A percentile compares a stretch with the other conserved stretches of the same genome.
Evolutionary conservation across 1,140 invertebrate genomes (phyloP).

Genomic region (Eurosta solidaginis): DNA sequence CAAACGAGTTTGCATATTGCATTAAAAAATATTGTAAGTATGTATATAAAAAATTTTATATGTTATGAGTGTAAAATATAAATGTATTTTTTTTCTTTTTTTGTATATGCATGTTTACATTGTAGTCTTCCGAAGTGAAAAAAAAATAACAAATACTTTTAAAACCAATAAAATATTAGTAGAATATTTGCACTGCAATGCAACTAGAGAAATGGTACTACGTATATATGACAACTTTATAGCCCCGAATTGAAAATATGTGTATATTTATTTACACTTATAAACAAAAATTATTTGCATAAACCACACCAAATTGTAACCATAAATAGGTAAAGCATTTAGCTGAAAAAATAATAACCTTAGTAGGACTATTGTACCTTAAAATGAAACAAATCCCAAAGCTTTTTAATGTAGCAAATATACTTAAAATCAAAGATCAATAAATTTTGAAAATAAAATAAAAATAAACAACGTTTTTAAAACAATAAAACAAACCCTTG

Average conservation of each 20-base stretch:
- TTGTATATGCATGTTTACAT: constrained; percentile 1
- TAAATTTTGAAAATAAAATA: too few species aligned
- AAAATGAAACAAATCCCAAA: constrained; percentile 21
- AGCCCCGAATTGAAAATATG: too few species aligned
- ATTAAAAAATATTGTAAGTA: background rate
- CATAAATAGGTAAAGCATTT: background rate
- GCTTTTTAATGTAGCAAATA: constrained; percentile 7
- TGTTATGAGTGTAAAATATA: background rate
- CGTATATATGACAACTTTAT: too few species aligned
- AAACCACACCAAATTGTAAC: background rate
- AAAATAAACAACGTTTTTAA: too few species aligned
- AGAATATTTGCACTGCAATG: too few species aligned
- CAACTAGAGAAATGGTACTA: too few species aligned
- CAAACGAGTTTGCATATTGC: background rate
- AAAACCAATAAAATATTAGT: too few species aligned
- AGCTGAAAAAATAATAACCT: background rate
- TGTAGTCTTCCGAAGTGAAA: constrained; percentile 15
- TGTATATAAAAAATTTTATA: background rate
- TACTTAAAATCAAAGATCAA: background rate
- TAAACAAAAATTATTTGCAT: constrained; percentile 3
- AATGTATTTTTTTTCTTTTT: background rate
- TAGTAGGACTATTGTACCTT: constrained; percentile 8
- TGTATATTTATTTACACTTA: background rate
- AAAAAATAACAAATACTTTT: background rate
- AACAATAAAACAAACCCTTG: too few species aligned